Base-by-base conservation (phyloP, 2,113 vertebrate genomes). In the Pygathrix nemaeus region DNA sequence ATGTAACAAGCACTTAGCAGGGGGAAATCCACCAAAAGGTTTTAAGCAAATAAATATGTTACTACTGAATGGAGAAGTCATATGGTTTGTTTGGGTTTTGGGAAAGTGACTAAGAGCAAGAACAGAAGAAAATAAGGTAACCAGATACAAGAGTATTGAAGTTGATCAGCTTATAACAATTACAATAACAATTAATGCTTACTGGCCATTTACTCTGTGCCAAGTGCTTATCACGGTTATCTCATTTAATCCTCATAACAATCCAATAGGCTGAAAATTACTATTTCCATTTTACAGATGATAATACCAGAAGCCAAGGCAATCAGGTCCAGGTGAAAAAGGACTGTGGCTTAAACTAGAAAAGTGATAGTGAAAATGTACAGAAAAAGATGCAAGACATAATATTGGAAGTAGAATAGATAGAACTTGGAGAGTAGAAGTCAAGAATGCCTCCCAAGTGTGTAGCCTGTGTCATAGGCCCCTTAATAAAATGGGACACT, bases 31-130 rank as follows among this genome's bases (percentile, higher is more conserved):
- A 97, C 13, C 68, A 3, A 90, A 89, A 38, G 17, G 32, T 87
- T 95, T 94, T 55, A 93, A 93, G 38, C 43, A 73, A 88, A 92
- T 32, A 96, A 97, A 91, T 21, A 95, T 20, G 5, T 75, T 86
- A 90, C 11, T 45, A 18, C 59, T 95, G 43, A 80, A 83, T 73
- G 45, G 40, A 95, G 13, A 93, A 88, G 80, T 48, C 59, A 80
- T 55, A 5, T 70, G 12, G 59, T 73, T 78, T 76, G 78, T 57
- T 66, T 93, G 75, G 50, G 27, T 95, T 92, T 94, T 57, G 32
- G 21, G 20, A 93, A 8, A 92, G 27, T 23, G 45, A 52, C 88
- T 95, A 95, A 40, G 3, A 89, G 23, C 10, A 93, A 93, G 50
- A 92, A 87, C 57, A 27, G 38, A 72, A 94, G 57, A 93, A 95